Evolutionary conservation across 1,140 invertebrate genomes (phyloP), one percentile per base, ranked within the genome.

Genomic region (Drosophila sp.): DNA sequence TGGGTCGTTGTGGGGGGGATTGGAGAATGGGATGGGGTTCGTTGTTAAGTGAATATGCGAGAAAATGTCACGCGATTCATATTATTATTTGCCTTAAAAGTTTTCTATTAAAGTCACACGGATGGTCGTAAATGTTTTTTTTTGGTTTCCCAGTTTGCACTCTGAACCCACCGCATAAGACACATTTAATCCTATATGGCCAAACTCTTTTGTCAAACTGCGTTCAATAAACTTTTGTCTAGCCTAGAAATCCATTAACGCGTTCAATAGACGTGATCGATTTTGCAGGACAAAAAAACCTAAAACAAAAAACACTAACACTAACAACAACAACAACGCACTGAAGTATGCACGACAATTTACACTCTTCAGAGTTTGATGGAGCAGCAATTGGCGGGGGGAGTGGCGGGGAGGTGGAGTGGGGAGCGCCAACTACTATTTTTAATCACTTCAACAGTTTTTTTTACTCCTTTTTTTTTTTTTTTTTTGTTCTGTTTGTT

Each of bases 391-490:
- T 25, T 11, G 30, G 17, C 17, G 17, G 32, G 38, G 55, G 30
- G 23, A 7, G 54, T 27, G 4, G 17, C 17, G 4, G 4, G 10
- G 23, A 10, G 23, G 44, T 1, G 63, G 2, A 27, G 11, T 23
- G 35, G 2, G 55, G 25, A 25, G 30, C 3, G 44, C 50, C 32
- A 72, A 62, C 57, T 72, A 79, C 83, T 87, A 80, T 84, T 87
- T 87, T 87, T 87, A 87, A 87, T 87, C 84, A 87, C 84, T 87
- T 84, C 80, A 87, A 73, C 73, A 84, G 80, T 84, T 89, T 87
- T 73, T 58, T 74, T 74, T 74, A 66, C 25, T 25, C 17, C 29
- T 2, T 35, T 60, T 41, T 58, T 50, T 41, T 30, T 62, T 33
- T 38, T 41, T 47, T 55, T 50, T 38, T 50, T 47, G 69, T 70